Evolutionary conservation across 1,140 invertebrate species (phyloP), one percentile per base, ranked within the genome.

Genomic region (Microplitis demolitor): DNA sequence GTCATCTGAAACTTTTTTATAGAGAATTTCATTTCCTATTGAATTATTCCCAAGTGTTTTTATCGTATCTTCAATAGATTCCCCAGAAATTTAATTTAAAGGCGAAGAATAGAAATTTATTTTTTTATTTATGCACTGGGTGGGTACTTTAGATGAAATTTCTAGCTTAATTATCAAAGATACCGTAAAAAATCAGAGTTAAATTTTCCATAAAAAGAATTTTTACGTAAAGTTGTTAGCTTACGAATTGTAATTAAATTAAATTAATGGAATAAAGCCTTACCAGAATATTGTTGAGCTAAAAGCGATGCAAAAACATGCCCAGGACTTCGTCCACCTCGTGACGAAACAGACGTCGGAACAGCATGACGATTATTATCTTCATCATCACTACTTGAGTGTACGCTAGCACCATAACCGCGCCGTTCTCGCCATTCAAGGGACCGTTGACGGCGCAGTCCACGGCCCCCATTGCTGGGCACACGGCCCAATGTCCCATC

Each of bases 351-450:
- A 76, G 82, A 77, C 35, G 75, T 63, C 37, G 78, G 61, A 73
- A 88, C 85, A 4, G 84, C 84, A 14, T 89, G 84, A 63, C 88
- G 84, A 73, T 85, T 78, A 74, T 90, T 87, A 80, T 90, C 90
- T 69, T 91, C 91, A 73, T 92, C 91, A 72, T 88, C 88, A 80
- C 90, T 91, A 80, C 89, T 90, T 73, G 90, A 91, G 54, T 81
- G 80, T 11, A 72, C 80, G 79, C 77, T 75, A 35, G 74, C 74
- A 35, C 80, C 81, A 80, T 91, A 91, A 62, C 89, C 87, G 76
- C 89, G 85, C 81, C 91, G 89, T 77, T 90, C 89, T 73, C 89
- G 85, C 90, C 90, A 91, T 82, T 91, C 90, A 56, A 90, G 87
- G 73, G 90, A 90, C 53, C 90, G 87, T 83, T 91, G 90, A 54